Conservation (phyloP, 2,113 vertebrate species). For the Helogale parvula region DNA sequence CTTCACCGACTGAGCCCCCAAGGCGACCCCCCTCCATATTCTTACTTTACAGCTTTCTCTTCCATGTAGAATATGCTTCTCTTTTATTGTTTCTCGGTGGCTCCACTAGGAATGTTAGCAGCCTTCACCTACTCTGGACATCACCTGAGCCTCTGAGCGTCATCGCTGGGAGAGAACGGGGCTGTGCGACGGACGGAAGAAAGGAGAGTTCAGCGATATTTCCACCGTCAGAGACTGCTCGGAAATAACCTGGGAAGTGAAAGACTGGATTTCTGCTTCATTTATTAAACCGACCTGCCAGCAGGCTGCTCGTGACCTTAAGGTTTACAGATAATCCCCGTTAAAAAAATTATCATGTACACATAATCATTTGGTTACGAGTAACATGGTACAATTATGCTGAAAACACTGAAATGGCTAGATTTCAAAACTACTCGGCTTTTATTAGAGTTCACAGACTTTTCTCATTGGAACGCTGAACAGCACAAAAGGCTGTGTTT, state of each 20-base stretch:
- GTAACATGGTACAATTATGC: neutral
- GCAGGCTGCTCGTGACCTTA: neutral
- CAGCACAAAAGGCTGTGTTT: neutral
- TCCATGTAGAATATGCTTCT: neutral
- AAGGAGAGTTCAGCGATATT: accelerated
- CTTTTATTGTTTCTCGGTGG: neutral
- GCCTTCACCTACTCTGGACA: neutral
- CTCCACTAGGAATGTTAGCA: accelerated
- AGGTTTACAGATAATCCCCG: neutral
- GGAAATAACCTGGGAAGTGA: accelerated
- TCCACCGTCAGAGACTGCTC: accelerated
- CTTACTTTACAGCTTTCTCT: neutral
- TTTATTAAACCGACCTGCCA: neutral
- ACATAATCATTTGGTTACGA: neutral
- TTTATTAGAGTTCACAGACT: neutral
- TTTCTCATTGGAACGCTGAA: neutral
- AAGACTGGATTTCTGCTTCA: neutral
- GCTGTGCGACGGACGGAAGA: accelerated
- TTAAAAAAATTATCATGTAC: neutral
- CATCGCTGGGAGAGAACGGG: accelerated
- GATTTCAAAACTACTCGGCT: slow-evolving; percentile 33
- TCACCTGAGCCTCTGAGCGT: accelerated
- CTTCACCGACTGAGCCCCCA: too few relatives aligned
- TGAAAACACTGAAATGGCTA: neutral
- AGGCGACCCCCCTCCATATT: neutral